A percentile compares a stretch with the other conserved stretches of the same genome.
phyloP scores from a whole-genome alignment of 2,113 vertebrate genomes.

The Actenoides hombroni region DNA sequence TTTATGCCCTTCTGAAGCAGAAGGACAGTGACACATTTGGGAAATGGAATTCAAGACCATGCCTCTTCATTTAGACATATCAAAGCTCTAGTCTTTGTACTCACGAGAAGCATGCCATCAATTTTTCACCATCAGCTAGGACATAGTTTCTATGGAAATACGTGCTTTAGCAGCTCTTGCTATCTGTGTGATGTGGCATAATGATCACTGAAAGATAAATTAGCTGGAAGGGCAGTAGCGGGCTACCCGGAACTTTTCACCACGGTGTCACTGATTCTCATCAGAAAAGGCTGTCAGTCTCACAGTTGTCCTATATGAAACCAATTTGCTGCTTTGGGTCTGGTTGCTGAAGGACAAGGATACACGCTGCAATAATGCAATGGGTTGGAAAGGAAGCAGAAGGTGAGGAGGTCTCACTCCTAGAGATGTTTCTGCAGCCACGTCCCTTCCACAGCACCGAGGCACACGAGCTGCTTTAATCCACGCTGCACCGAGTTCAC shows the following conservation, averaged over 20 bases:
- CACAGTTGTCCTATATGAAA: not conserved
- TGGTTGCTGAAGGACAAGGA: not conserved
- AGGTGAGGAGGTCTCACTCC: not conserved
- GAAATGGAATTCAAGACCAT: fast-evolving
- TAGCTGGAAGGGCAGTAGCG: not conserved
- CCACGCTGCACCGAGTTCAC: not conserved
- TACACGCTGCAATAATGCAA: fast-evolving
- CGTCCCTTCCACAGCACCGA: fast-evolving
- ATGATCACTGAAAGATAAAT: not conserved
- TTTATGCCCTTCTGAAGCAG: not conserved
- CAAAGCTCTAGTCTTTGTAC: not conserved
- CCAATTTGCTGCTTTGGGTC: not conserved
- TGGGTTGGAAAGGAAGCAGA: not conserved
- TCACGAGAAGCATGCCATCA: not conserved
- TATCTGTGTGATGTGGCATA: not conserved
- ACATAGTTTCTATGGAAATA: not conserved
- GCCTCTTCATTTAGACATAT: fast-evolving
- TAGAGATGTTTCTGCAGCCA: not conserved
- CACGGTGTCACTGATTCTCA: not conserved
- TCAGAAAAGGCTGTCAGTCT: not conserved
- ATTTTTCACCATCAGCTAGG: too few relatives aligned
- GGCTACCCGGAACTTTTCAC: not conserved
- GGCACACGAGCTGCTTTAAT: not conserved
- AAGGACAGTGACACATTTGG: not conserved
- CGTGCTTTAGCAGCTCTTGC: not conserved